Percentiles rank a stretch among this genome's conserved stretches.
These are phyloP conservation scores for Drosophila cognata DNA, from an alignment of 2,888 invertebrate genomes.

Conservation along the genomic window DNA sequence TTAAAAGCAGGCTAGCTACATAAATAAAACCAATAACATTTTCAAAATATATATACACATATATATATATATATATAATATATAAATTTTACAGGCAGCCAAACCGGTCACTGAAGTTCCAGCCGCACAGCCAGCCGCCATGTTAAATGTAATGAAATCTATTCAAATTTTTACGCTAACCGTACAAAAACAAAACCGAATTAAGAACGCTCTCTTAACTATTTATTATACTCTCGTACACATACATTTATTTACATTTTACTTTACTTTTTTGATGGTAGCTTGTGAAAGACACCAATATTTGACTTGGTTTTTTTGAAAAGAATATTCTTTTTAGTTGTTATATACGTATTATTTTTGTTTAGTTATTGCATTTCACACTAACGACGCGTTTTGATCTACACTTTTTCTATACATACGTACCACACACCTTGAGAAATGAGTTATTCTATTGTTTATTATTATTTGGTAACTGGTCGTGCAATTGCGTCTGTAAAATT, in stretches of 20 bases:
- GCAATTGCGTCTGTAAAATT: slow-evolving; percentile 67
- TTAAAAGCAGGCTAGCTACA: slow-evolving; percentile 47
- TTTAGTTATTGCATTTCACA: slow-evolving; percentile 50
- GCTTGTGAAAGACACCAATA: slow-evolving; percentile 69
- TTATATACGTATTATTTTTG: slow-evolving; percentile 23
- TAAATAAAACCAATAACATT: slow-evolving; percentile 21
- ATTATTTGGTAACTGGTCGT: slow-evolving; percentile 65
- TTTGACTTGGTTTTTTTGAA: slow-evolving; percentile 70
- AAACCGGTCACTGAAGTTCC: slow-evolving; percentile 90
- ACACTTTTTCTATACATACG: slow-evolving; percentile 25
- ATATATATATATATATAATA: slow-evolving; percentile 65
- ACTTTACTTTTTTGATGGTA: slow-evolving; percentile 58
- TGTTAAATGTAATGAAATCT: slow-evolving; percentile 85
- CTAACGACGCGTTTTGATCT: slow-evolving; percentile 55
- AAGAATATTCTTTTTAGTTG: slow-evolving; percentile 36
- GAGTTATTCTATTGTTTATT: slow-evolving; percentile 29
- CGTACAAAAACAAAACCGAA: slow-evolving; percentile 49
- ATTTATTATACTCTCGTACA: slow-evolving; percentile 52
- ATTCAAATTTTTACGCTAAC: slow-evolving; percentile 73
- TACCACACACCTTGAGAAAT: slow-evolving; percentile 28
- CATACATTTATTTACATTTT: slow-evolving; percentile 37
- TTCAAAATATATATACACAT: slow-evolving; percentile 64
- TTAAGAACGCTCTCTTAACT: slow-evolving; percentile 55
- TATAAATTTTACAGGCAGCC: slow-evolving; percentile 88
- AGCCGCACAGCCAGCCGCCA: slow-evolving; percentile 85